Conservation (phyloP, 2,797 vertebrate species). For the Loriculus beryllinus region DNA sequence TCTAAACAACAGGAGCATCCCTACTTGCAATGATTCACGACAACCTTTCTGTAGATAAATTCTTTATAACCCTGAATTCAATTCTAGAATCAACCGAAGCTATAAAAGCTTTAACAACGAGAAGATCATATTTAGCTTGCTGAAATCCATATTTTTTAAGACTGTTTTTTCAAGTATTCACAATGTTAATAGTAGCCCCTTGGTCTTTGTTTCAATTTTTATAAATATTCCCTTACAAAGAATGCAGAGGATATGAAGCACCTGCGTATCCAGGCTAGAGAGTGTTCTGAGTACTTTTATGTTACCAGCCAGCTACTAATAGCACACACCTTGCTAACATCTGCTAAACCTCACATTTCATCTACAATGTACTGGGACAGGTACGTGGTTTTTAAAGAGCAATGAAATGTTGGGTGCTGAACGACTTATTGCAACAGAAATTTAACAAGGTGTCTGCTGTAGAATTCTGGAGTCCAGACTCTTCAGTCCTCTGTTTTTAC, state of each 20-base stretch:
- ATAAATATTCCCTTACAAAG: neutral
- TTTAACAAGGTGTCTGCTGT: neutral
- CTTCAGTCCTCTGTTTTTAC: neutral
- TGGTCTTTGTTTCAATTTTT: neutral
- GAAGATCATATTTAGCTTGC: neutral
- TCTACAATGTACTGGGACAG: fast-evolving
- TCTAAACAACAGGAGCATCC: neutral
- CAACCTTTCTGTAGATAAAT: neutral
- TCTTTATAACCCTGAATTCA: neutral
- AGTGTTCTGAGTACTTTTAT: neutral
- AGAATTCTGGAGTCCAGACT: neutral
- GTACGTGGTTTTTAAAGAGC: neutral
- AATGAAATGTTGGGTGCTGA: neutral
- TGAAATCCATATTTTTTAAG: too few species aligned
- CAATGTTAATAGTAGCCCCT: neutral
- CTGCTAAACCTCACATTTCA: neutral
- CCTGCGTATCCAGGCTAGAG: neutral
- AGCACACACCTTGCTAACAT: neutral
- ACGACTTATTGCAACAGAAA: neutral
- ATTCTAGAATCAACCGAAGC: neutral
- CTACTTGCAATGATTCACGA: neutral
- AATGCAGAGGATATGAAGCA: neutral
- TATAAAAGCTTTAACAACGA: neutral
- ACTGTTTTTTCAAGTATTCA: neutral
- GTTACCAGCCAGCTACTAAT: neutral